Conservation (phyloP, 53 echinoderm and acorn worm genomes). For the Antedon mediterranea region DNA sequence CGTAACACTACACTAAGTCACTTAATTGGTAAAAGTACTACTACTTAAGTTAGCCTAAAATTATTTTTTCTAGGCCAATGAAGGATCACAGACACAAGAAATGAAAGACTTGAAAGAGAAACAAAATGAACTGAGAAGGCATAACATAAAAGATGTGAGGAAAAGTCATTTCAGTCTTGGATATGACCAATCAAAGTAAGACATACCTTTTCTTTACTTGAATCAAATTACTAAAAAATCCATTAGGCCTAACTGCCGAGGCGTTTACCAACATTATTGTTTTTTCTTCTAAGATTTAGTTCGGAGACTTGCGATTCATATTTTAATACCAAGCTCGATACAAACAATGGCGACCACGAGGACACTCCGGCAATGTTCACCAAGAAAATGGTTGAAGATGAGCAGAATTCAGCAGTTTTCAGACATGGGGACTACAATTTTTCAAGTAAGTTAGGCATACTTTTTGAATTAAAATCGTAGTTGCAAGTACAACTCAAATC, state of each 20-base stretch:
- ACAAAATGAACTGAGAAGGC: constrained; percentile 51
- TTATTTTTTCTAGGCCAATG: neutral
- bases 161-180: constrained; percentile 74
- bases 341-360: neutral
- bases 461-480: too few relatives aligned
- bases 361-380: constrained; percentile 29
- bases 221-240: too few relatives aligned
- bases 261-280: neutral
- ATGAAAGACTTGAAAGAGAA: constrained; percentile 17
- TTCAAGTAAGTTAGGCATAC: constrained; percentile 26
- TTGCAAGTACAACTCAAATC: too few relatives aligned
- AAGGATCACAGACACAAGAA: neutral
- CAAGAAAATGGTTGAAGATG: constrained; percentile 72
- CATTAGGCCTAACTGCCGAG: too few relatives aligned
- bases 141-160: constrained; percentile 66
- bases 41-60: too few relatives aligned
- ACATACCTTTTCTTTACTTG: too few relatives aligned
- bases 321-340: neutral
- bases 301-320: neutral
- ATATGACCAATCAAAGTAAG: constrained; percentile 58
- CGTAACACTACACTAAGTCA: too few relatives aligned
- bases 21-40: too few relatives aligned
- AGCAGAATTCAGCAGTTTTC: constrained; percentile 82
- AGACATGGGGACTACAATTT: constrained; percentile 90
- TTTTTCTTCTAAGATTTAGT: neutral